These are phyloP conservation scores for Chaetodon trifascialis DNA, from an alignment of 2,113 vertebrate species.

Conservation along the genomic window DNA sequence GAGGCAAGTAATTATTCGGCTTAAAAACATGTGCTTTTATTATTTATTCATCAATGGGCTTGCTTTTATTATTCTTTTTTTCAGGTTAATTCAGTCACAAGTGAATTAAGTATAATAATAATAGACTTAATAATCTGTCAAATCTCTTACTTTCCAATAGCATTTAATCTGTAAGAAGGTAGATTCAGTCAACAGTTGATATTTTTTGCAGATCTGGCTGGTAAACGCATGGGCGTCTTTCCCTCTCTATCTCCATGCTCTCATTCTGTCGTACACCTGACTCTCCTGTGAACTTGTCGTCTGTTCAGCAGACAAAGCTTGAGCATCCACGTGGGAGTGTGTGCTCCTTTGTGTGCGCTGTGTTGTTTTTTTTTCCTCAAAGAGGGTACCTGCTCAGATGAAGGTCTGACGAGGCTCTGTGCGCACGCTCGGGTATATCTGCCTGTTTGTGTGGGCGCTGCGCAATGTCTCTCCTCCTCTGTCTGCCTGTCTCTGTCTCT, in stretches of 20 bases:
- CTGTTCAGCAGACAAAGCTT: conserved; percentile 56
- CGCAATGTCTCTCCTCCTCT: conserved; percentile 34
- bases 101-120: background rate
- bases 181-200: background rate
- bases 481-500: conserved; percentile 54
- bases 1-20: conserved; percentile 19
- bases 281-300: conserved; percentile 62
- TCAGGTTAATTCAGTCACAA: conserved; percentile 13
- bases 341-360: conserved; percentile 31
- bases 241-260: conserved; percentile 61
- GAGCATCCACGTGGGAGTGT: conserved; percentile 47
- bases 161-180: conserved; percentile 14
- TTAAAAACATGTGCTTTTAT: background rate
- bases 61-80: conserved; percentile 5
- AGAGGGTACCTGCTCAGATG: conserved; percentile 60
- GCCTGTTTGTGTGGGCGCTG: conserved; percentile 48
- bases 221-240: conserved; percentile 17
- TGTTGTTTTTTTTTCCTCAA: conserved; percentile 46
- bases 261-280: conserved; percentile 77
- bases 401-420: conserved; percentile 14
- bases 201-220: conserved; percentile 10
- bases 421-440: conserved; percentile 23
- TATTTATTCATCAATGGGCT: conserved; percentile 3
- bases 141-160: conserved; percentile 15
- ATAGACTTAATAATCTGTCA: conserved; percentile 24